Base-by-base conservation (phyloP, 2,888 invertebrate genomes). In the Pelosia muscerda region DNA sequence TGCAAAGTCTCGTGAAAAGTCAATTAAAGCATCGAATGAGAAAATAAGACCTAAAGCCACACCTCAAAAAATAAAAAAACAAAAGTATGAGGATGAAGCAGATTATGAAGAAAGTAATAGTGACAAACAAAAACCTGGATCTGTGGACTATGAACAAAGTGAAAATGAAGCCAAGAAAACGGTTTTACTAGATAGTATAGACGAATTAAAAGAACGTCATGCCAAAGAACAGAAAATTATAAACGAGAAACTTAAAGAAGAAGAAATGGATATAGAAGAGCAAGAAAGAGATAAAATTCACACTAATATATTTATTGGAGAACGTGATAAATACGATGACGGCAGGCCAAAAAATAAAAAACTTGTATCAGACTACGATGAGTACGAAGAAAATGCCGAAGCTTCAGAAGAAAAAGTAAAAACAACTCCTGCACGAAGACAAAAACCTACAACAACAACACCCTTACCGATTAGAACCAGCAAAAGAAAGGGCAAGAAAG, bases 141-240 rank as follows among this genome's bases (percentile, higher is more conserved):
- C 75, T 23, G 67, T 72, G 9, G 84, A 86, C 23, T 87, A 87
- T 54, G 90, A 91, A 54, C 84, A 84, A 60, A 86, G 69, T 66
- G 91, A 92, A 81, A 91, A 81, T 63, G 93, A 93, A 81, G 89
- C 84, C 1, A 92, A 86, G 69, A 94, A 94, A 78, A 85, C 88
- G 5, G 87, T 84, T 67, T 90, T 95, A 72, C 81, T 95, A 54
- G 86, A 86, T 22, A 87, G 88, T 66, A 93, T 95, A 8, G 94
- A 95, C 68, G 90, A 91, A 56, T 77, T 95, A 19, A 95, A 94
- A 83, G 82, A 86, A 68, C 86, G 92, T 23, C 95, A 95, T 69
- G 90, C 87, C 19, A 77, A 86, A 73, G 94, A 95, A 81, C 93
- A 93, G 73, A 86, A 86, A 76, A 74, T 77, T 2, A 88, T 94